Evolutionary conservation across 2,113 vertebrate species (phyloP), one percentile per base, ranked within the genome.

Genomic region (Melanerpes formicivorus): DNA sequence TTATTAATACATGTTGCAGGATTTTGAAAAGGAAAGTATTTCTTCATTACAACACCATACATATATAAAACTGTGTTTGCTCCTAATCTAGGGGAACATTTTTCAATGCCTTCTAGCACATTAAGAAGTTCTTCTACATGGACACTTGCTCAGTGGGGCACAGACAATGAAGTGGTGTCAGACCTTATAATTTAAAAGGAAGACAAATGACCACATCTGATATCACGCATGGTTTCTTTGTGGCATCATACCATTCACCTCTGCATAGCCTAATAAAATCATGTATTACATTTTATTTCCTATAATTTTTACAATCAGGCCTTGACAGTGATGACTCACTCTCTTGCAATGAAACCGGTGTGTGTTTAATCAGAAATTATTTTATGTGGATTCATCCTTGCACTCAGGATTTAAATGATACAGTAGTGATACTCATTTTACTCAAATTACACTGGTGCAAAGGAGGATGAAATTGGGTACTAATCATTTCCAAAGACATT

Each of bases 191-290:
- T 84, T 97, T 96, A 97, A 96, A 91, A 88, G 72, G 80, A 96
- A 97, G 95, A 97, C 77, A 95, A 97, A 97, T 95, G 95, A 96
- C 95, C 96, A 97, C 87, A 95, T 96, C 92, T 84, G 95, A 97
- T 97, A 95, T 70, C 97, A 97, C 19, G 93, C 96, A 95, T 90
- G 92, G 80, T 90, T 98, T 97, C 95, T 87, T 86, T 89, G 86
- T 92, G 93, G 94, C 96, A 95, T 95, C 93, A 94, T 93, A 90
- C 94, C 93, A 95, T 79, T 95, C 93, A 91, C 91, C 34, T 63
- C 76, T 88, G 94, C 90, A 95, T 95, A 96, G 94, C 80, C 74
- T 96, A 97, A 97, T 93, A 93, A 19, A 17, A 95, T 52, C 44
- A 82, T 84, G 91, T 65, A 97, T 93, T 96, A 93, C 88, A 97